Percentiles rank a stretch among this genome's conserved stretches.
These are phyloP conservation scores for Cerastoderma edule DNA, from an alignment of 2,888 invertebrate species.

Conservation along the genomic window DNA sequence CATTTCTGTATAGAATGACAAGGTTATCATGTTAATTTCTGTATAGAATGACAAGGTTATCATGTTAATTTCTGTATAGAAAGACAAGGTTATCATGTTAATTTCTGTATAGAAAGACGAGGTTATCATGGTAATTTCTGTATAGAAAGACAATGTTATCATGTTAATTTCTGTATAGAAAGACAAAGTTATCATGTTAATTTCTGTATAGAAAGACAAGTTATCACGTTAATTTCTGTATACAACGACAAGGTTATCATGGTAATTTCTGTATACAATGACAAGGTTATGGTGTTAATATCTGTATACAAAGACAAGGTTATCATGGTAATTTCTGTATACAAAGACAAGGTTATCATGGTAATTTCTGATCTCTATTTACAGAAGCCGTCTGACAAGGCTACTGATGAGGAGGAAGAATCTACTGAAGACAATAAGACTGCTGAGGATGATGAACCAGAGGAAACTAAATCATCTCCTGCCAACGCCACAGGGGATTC, in stretches of 20 bases:
- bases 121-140: neutral
- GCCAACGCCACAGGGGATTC: slow-evolving; percentile 6
- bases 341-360: neutral
- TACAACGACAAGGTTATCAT: neutral
- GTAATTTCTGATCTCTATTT: neutral
- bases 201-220: neutral
- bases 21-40: neutral
- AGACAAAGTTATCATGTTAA: neutral
- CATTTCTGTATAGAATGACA: neutral
- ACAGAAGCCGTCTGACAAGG: slow-evolving; percentile 30
- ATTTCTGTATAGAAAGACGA: neutral
- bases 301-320: neutral
- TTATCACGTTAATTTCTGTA: neutral
- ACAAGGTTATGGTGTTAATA: neutral
- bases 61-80: neutral
- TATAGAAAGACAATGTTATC: neutral
- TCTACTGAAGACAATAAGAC: slow-evolving; percentile 29
- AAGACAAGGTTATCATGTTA: neutral
- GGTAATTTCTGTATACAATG: neutral
- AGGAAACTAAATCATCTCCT: slow-evolving; percentile 14
- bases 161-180: neutral
- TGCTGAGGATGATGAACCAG: slow-evolving; percentile 20
- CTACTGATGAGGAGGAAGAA: slow-evolving; percentile 34
- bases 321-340: neutral
- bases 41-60: neutral